Percentiles rank a stretch among this genome's conserved stretches.
Evolutionary conservation across 2,113 vertebrate genomes (phyloP).

Genomic region (Melanerpes aurifrons): DNA sequence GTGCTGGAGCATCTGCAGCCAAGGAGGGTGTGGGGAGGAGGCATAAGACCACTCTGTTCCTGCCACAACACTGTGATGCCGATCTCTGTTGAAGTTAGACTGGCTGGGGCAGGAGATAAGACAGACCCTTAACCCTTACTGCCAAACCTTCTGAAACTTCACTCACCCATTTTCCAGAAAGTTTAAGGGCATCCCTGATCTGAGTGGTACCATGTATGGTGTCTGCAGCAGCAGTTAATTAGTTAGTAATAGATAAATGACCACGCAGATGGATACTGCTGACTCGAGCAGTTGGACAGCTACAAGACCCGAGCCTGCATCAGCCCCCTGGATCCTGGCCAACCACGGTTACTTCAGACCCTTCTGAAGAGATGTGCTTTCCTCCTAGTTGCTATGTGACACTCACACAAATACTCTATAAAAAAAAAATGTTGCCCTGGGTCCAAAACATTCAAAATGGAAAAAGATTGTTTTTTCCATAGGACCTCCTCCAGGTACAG

Average conservation of each 20-base stretch:
- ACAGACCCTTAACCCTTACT: not conserved
- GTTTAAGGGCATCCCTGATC: not conserved
- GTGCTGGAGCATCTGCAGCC: not conserved
- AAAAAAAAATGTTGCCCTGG: not conserved
- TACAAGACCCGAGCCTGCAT: not conserved
- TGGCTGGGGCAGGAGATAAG: not conserved
- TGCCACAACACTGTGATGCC: fast-evolving
- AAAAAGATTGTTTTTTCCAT: not conserved
- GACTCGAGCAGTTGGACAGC: not conserved
- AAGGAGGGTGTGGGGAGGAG: not conserved
- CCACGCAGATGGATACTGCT: not conserved
- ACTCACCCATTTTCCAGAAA: not conserved
- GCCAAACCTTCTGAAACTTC: not conserved
- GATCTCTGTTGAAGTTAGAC: not conserved
- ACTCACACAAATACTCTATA: not conserved
- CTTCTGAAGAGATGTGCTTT: not conserved
- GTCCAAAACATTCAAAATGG: not conserved
- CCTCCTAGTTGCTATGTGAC: slow-evolving; percentile 39
- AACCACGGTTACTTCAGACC: not conserved
- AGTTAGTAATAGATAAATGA: not conserved
- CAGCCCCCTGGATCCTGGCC: not conserved
- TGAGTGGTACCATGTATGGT: not conserved
- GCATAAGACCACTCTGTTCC: not conserved
- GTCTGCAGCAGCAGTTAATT: not conserved
- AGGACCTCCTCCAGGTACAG: not conserved